Percentiles rank a stretch among this genome's conserved stretches.
Conservation (phyloP, 1,140 invertebrate species). For the Panagrolaimus sp. region DNA sequence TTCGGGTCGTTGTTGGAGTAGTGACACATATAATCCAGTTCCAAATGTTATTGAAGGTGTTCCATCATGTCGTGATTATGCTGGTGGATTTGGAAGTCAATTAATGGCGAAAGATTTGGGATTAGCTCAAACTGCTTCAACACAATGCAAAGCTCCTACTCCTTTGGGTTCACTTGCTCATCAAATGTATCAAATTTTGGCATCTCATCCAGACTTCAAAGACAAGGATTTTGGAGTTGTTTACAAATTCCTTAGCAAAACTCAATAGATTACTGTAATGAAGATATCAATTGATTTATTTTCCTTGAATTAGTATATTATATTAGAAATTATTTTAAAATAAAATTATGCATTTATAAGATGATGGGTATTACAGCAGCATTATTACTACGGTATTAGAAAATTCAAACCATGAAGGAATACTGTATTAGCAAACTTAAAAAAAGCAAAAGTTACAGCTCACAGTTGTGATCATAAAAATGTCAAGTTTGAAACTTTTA, state of each 20-base stretch:
- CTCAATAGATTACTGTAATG: background rate
- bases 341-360: too few relatives aligned
- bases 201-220: constrained; percentile 69
- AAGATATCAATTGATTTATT: too few relatives aligned
- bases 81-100: constrained; percentile 82
- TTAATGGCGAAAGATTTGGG: constrained; percentile 92
- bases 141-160: constrained; percentile 70
- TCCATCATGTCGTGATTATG: constrained; percentile 80
- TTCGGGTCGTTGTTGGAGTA: constrained; percentile 88
- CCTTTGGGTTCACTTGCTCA: constrained; percentile 80
- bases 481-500: too few relatives aligned
- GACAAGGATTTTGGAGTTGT: constrained; percentile 87
- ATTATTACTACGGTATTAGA: too few relatives aligned
- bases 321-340: too few relatives aligned
- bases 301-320: too few relatives aligned
- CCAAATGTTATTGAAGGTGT: constrained; percentile 75
- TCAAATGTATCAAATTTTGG: constrained; percentile 72
- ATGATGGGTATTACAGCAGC: too few relatives aligned
- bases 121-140: constrained; percentile 76
- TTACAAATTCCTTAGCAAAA: constrained; percentile 69
- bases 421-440: too few relatives aligned
- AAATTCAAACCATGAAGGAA: too few relatives aligned
- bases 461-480: too few relatives aligned
- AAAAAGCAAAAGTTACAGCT: too few relatives aligned
- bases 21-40: constrained; percentile 90